These are phyloP conservation scores for Bolinopsis microptera DNA, from an alignment of 37 sponge, comb jelly and placozoan species.

Conservation along the genomic window DNA sequence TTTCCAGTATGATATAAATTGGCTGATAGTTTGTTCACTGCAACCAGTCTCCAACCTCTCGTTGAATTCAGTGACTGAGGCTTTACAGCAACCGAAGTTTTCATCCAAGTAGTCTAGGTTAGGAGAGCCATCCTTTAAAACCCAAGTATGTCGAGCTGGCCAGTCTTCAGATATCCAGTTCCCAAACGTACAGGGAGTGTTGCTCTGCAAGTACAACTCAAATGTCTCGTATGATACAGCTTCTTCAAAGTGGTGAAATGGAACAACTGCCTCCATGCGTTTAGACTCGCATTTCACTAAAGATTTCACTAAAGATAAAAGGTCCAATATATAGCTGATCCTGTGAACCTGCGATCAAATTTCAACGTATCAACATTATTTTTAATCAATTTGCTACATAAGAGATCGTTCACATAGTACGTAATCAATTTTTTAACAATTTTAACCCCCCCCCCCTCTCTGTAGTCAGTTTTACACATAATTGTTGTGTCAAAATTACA, in stretches of 20 bases:
- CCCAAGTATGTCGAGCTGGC: neutral
- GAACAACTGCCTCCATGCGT: neutral
- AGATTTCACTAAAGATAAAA: no score
- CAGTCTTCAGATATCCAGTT: slow-evolving; percentile 17
- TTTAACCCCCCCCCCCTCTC: no score
- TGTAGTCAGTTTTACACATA: no score
- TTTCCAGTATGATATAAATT: slow-evolving; percentile 29
- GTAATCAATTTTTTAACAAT: no score
- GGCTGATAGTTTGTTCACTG: neutral
- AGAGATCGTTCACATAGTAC: no score
- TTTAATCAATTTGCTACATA: no score
- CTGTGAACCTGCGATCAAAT: no score
- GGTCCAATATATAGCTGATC: no score
- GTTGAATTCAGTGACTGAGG: slow-evolving; percentile 11
- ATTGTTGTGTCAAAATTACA: no score
- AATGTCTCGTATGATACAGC: neutral
- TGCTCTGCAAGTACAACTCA: slow-evolving; percentile 2
- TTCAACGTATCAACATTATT: no score
- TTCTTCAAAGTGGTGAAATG: neutral
- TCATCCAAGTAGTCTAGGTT: neutral
- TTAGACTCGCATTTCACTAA: no score
- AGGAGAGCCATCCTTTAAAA: neutral
- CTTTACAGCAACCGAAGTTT: neutral
- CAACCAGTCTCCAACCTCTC: neutral
- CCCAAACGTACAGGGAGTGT: slow-evolving; percentile 39